A percentile compares a stretch with the other conserved stretches of the same genome.
Conservation (phyloP, 2,113 vertebrate species). For the Engystomops pustulosus region DNA sequence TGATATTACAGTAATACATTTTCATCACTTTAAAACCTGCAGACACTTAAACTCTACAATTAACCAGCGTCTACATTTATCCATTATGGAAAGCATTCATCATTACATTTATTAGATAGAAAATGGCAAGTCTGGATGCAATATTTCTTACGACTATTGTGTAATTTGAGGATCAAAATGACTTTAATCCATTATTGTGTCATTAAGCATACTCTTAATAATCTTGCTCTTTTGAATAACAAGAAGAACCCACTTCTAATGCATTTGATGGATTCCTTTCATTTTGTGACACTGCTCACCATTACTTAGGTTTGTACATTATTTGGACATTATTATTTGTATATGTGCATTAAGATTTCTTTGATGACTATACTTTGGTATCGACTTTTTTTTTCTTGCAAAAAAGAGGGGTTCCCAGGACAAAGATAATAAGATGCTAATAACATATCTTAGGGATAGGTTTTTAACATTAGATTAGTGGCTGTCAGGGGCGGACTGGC, state of each 20-base stretch:
- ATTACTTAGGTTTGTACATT: not conserved
- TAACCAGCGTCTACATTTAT: not conserved
- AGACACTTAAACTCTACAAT: not conserved
- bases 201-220: slow-evolving; percentile 16
- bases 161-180: not conserved
- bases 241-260: not conserved
- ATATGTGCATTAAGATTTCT: not conserved
- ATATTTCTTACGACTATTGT: not conserved
- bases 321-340: not conserved
- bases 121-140: not conserved
- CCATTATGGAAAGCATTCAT: not conserved
- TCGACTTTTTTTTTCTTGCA: not conserved
- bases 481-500: too few relatives aligned
- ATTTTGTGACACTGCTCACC: not conserved
- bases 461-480: too few relatives aligned
- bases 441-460: too few relatives aligned
- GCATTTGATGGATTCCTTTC: slow-evolving; percentile 12
- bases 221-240: not conserved
- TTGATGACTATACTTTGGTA: not conserved
- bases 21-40: not conserved
- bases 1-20: not conserved
- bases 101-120: not conserved
- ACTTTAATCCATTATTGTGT: not conserved
- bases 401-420: too few relatives aligned
- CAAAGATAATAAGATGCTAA: too few relatives aligned